These are phyloP conservation scores for Amphiprion percula DNA, from an alignment of 2,113 vertebrate species.

Conservation along the genomic window DNA sequence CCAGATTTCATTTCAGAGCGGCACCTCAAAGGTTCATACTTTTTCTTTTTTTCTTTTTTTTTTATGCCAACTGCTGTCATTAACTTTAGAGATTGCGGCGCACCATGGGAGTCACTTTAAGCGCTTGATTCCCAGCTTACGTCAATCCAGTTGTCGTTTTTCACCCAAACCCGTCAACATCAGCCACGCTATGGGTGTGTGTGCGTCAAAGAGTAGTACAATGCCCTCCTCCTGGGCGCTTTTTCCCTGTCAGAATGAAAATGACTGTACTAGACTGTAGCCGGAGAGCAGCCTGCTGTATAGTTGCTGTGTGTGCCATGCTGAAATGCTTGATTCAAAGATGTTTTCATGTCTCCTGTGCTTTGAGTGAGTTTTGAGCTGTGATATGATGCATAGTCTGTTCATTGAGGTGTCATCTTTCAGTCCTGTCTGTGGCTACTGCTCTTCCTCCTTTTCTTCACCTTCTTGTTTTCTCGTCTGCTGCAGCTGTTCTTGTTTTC, in stretches of 20 bases:
- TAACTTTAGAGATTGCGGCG: neutral
- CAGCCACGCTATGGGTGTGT: constrained; percentile 10
- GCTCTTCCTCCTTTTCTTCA: neutral
- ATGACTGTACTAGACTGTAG: neutral
- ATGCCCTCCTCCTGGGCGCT: neutral
- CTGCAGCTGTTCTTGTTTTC: neutral
- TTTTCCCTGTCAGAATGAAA: constrained; percentile 12
- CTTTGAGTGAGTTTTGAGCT: constrained; percentile 1
- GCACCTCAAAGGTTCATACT: neutral
- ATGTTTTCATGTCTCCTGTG: constrained; percentile 17
- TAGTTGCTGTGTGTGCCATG: neutral
- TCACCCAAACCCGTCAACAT: neutral
- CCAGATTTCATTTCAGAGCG: neutral
- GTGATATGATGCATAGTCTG: constrained; percentile 15
- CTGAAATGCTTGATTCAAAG: constrained; percentile 31
- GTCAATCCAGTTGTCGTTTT: constrained; percentile 1
- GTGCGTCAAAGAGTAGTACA: constrained; percentile 17
- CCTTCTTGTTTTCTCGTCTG: neutral
- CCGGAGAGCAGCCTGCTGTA: neutral
- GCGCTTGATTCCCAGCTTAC: neutral
- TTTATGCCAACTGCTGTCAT: neutral
- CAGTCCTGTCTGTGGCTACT: neutral
- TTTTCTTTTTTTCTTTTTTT: neutral
- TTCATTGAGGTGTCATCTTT: constrained; percentile 22
- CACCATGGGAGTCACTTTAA: neutral